Evolutionary conservation across 1,140 invertebrate species (phyloP), one percentile per base, ranked within the genome.

Genomic region (Glomeris maerens): DNA sequence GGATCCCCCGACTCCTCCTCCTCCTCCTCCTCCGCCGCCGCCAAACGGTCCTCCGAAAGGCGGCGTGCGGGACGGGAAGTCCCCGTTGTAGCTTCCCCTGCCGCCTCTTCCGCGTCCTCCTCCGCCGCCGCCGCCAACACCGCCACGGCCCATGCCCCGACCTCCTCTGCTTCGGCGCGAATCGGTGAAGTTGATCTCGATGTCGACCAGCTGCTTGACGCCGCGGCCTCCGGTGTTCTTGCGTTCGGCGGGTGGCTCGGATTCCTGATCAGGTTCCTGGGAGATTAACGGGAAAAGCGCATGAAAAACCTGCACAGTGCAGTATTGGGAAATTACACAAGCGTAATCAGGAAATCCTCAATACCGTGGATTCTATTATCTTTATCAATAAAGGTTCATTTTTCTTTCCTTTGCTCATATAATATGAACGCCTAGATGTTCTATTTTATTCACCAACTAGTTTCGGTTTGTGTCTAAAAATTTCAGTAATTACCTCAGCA

Each of bases 141-240:
- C 55, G 1, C 52, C 54, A 50, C 47, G 42, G 10, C 49, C 45
- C 46, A 28, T 71, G 2, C 76, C 71, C 25, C 78, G 74, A 5
- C 72, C 72, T 29, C 77, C 74, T 14, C 78, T 72, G 45, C 78
- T 79, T 61, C 84, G 78, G 54, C 82, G 76, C 13, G 75, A 78
- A 62, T 90, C 86, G 60, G 78, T 79, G 67, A 91, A 93, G 58
- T 86, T 83, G 61, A 91, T 86, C 62, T 91, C 84, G 59, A 91
- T 91, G 57, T 86, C 84, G 53, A 90, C 69, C 23, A 90, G 72
- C 56, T 83, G 83, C 63, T 90, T 88, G 66, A 86, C 84, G 40
- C 86, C 85, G 57, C 85, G 84, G 54, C 84, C 81, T 70, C 88
- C 84, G 55, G 82, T 83, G 67, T 84, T 87, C 61, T 88, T 84